Evolutionary conservation across 2,888 invertebrate genomes (phyloP), one percentile per base, ranked within the genome.

Genomic region (Tortricodes alternella): DNA sequence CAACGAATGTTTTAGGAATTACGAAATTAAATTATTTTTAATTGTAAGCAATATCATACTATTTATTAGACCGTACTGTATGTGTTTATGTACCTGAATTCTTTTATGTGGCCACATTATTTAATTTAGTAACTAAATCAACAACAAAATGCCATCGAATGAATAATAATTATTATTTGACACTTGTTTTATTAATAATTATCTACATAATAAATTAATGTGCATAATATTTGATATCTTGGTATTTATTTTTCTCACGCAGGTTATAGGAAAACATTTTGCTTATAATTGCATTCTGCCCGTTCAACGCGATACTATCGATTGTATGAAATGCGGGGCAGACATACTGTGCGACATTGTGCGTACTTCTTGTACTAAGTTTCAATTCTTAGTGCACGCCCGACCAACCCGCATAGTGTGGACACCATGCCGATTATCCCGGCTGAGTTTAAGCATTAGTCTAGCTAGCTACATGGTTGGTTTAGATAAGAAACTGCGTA

Each of bases 81-180:
- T 82, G 53, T 81, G 80, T 82, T 70, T 87, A 84, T 84, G 89
- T 90, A 89, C 90, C 89, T 90, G 89, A 90, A 88, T 85, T 88
- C 84, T 82, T 58, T 84, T 70, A 80, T 77, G 89, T 88, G 89
- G 89, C 89, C 89, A 89, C 89, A 89, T 83, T 87, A 84, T 76
- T 85, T 81, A 18, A 18, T 15, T 44, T 27, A 44, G 29, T 77
- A 80, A 80, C 70, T 76, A 67, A 66, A 70, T 68, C 62, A 69
- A 69, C 69, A 73, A 71, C 64, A 66, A 66, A 76, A 73, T 73
- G 73, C 73, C 76, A 70, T 75, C 74, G 80, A 73, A 74, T 70
- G 72, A 78, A 74, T 74, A 76, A 63, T 64, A 62, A 70, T 74
- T 71, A 76, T 74, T 76, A 73, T 75, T 80, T 86, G 89, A 89